Evolutionary conservation across 2,797 vertebrate genomes (phyloP).

Genomic region (Sparidentex hasta): DNA sequence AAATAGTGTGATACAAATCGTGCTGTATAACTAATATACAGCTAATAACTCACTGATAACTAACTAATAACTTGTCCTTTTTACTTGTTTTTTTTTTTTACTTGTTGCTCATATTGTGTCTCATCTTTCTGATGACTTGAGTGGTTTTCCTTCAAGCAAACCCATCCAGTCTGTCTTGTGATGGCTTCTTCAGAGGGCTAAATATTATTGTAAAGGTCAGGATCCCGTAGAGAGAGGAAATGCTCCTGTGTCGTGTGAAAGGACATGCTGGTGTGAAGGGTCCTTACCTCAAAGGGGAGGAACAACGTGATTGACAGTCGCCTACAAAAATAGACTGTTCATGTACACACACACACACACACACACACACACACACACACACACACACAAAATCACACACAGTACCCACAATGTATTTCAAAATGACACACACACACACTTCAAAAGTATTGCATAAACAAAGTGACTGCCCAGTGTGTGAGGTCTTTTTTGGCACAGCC

Average conservation of each 20-base stretch:
- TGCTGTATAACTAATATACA: too few species aligned
- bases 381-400: background rate
- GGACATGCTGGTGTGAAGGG: constrained; percentile 13
- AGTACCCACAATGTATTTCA: background rate
- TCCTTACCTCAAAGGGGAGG: background rate
- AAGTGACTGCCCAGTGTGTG: background rate
- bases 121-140: background rate
- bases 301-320: background rate
- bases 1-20: background rate
- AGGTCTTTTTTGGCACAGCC: background rate
- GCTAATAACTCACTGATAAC: too few species aligned
- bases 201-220: constrained; percentile 20
- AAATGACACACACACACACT: background rate
- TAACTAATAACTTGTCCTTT: too few species aligned
- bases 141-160: too few species aligned
- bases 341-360: background rate
- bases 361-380: background rate
- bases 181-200: background rate
- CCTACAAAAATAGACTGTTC: background rate
- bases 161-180: too few species aligned
- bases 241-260: constrained; percentile 1
- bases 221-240: background rate
- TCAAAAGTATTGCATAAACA: background rate
- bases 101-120: background rate
- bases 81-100: background rate